A percentile compares a stretch with the other conserved stretches of the same genome.
Conservation (phyloP, 2,888 invertebrate genomes). For the Chrysolina haemoptera region DNA sequence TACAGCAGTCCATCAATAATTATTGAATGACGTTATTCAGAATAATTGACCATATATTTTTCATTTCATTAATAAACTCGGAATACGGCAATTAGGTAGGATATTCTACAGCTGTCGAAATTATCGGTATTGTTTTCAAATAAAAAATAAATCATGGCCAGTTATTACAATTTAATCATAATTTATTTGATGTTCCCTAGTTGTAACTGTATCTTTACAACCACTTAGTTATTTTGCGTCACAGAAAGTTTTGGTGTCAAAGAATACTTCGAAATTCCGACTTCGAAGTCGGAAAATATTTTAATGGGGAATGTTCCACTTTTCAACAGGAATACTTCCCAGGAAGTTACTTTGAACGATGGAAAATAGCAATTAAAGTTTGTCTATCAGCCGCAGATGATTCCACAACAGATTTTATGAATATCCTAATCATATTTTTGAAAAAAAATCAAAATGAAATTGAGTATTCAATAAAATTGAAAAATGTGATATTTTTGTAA, state of each 20-base stretch:
- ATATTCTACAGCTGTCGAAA: conserved; percentile 9
- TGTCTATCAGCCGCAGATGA: too few relatives aligned
- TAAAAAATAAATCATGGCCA: neutral
- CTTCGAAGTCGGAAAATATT: too few relatives aligned
- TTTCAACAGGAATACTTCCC: too few relatives aligned
- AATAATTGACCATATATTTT: neutral
- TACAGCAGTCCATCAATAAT: neutral
- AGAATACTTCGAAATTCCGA: conserved; percentile 5
- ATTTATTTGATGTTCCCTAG: neutral
- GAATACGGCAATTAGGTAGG: neutral
- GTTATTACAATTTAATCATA: neutral
- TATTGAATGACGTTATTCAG: conserved; percentile 2
- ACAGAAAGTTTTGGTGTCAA: conserved; percentile 7
- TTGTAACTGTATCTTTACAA: neutral
- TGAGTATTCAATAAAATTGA: too few relatives aligned
- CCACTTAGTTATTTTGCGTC: conserved; percentile 7
- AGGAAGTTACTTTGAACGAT: too few relatives aligned
- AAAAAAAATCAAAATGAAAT: too few relatives aligned
- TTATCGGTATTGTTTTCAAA: neutral
- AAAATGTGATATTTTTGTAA: too few relatives aligned
- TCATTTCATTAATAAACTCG: conserved; percentile 9
- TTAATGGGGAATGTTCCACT: too few relatives aligned
- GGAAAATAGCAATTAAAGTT: too few relatives aligned
- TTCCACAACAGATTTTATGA: too few relatives aligned
- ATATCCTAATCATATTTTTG: too few relatives aligned